Evolutionary conservation across 1,140 invertebrate species (phyloP), one percentile per base, ranked within the genome.

Genomic region (Diprion similis): DNA sequence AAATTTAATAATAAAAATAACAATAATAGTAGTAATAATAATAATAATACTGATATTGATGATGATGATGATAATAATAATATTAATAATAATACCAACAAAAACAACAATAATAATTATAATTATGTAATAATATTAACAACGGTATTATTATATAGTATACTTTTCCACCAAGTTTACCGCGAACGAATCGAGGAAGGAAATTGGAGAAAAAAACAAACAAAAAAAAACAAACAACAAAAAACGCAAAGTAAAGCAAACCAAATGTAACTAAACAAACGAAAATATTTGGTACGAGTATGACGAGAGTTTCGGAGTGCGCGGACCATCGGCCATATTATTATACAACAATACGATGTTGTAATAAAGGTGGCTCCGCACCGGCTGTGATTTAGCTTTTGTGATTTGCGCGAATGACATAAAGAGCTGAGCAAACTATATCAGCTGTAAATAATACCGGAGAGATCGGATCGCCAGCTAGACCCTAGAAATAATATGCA

Each of bases 171-270:
- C 51, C 11, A 17, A 71, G 11, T 47, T 51, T 19, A 71, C 18
- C 51, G 24, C 51, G 37, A 66, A 46, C 18, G n/a, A 46, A 18
- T 72, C 67, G 46, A 46, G 24, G 71, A 24, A 65, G 37, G 64
- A 24, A 72, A 37, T 15, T 45, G 51, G 64, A 10, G 1, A 45
- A 65, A 71, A 74, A 19, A n/a, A 45, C 4, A 66, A 37, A 17
- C 37, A 70, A 15, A 70, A 51, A 10, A 64, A 59, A 19, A 15
- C 65, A 70, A 70, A 64, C 45, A 70, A 51, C 9, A 46, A 48
- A 67, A 72, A 68, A 46, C 13, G 68, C 19, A 17, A 19, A 72
- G 19, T 37, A 2, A 46, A 71, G 7, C 6, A 71, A 37, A 37
- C 24, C n/a, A 59, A 59, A 13, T 4, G 8, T 59, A 59, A 59